These are phyloP conservation scores for Brachionus koreanus DNA, from an alignment of 1,140 invertebrate species.

Conservation along the genomic window DNA sequence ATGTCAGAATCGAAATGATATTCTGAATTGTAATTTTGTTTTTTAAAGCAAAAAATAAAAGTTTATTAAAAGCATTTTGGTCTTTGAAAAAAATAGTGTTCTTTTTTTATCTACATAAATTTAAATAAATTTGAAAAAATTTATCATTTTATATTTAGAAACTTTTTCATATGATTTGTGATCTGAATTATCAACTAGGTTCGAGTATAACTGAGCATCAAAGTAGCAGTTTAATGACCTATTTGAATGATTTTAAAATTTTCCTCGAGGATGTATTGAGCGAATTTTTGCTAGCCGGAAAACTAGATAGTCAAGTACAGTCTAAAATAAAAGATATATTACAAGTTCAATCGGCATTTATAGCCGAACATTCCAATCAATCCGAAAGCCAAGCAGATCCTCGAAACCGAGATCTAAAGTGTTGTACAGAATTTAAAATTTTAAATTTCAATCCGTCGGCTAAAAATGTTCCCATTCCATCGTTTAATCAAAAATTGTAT, in stretches of 20 bases:
- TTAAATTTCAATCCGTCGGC: neutral
- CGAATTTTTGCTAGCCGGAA: neutral
- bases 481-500: neutral
- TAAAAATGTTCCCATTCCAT: neutral
- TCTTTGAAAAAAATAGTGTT: too few relatives aligned
- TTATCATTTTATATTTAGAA: too few relatives aligned
- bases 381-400: neutral
- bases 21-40: too few relatives aligned
- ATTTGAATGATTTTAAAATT: conserved; percentile 18
- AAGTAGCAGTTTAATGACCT: neutral
- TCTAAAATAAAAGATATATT: neutral
- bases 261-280: neutral
- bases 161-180: too few relatives aligned
- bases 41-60: too few relatives aligned
- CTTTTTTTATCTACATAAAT: too few relatives aligned
- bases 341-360: neutral
- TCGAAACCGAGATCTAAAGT: neutral
- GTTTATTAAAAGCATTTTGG: too few relatives aligned
- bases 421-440: neutral
- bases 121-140: too few relatives aligned
- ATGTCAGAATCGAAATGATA: too few relatives aligned
- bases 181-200: neutral
- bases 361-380: neutral
- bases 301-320: neutral
- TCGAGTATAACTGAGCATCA: neutral